phyloP scores from a whole-genome alignment of 1,140 invertebrate species.

The Drosophila arizonae region DNA sequence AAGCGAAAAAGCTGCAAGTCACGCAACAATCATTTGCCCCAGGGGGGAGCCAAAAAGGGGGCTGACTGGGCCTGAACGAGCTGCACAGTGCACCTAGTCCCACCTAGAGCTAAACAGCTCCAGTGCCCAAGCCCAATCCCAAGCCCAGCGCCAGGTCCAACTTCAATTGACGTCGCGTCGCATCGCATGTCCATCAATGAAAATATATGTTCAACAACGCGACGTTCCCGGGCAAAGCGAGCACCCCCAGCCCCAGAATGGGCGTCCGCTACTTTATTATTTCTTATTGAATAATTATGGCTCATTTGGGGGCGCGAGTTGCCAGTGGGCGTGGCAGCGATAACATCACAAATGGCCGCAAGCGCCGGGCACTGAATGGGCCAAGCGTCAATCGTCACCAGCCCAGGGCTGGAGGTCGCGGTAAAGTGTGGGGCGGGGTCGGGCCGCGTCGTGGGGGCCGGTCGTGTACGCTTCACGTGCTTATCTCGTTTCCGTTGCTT shows the following conservation, averaged over 20 bases:
- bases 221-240: slow-evolving; percentile 12
- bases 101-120: neutral
- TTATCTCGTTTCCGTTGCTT: slow-evolving; percentile 79
- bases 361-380: slow-evolving; percentile 24
- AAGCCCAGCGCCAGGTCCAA: neutral
- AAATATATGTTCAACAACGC: slow-evolving; percentile 51
- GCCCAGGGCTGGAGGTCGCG: neutral
- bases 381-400: slow-evolving; percentile 40
- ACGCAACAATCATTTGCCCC: slow-evolving; percentile 76
- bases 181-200: slow-evolving; percentile 64
- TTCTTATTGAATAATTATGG: slow-evolving; percentile 82
- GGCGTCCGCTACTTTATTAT: slow-evolving; percentile 66
- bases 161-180: slow-evolving; percentile 11
- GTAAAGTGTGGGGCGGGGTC: no score
- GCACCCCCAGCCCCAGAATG: neutral
- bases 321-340: slow-evolving; percentile 50
- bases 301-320: slow-evolving; percentile 60
- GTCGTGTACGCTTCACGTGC: slow-evolving; percentile 65
- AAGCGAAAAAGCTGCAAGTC: slow-evolving; percentile 67
- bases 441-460: neutral
- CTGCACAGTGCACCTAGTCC: neutral
- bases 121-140: neutral
- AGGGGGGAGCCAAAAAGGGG: slow-evolving; percentile 1
- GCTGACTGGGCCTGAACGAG: neutral
- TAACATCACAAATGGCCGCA: slow-evolving; percentile 50